Evolutionary conservation across 2,888 invertebrate genomes (phyloP).

Genomic region (Caradrina kadenii): DNA sequence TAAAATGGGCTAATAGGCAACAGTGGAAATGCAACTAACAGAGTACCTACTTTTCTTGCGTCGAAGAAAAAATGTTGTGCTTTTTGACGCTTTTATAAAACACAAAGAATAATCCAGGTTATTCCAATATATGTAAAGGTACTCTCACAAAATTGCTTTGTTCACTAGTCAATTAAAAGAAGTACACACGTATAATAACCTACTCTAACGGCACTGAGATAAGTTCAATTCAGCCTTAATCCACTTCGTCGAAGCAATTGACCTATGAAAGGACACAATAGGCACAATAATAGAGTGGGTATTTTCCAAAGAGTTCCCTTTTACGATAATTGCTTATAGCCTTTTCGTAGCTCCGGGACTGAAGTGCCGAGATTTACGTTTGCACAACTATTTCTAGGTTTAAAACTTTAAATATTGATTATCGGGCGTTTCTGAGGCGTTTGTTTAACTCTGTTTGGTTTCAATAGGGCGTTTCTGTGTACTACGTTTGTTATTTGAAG

Average conservation of each 20-base stretch:
- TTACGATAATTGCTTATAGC: slow-evolving; percentile 78
- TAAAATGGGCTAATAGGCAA: background rate
- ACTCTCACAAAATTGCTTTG: slow-evolving; percentile 6
- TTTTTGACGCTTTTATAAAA: too few species aligned
- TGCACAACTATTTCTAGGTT: slow-evolving; percentile 57
- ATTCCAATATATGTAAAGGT: background rate
- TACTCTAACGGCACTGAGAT: slow-evolving; percentile 47
- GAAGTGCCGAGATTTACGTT: slow-evolving; percentile 64
- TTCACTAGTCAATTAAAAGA: slow-evolving; percentile 18
- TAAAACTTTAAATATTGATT: slow-evolving; percentile 46
- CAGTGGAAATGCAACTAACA: background rate
- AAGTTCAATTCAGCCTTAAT: slow-evolving; percentile 61
- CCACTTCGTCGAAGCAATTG: slow-evolving; percentile 68
- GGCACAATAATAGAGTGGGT: slow-evolving; percentile 71
- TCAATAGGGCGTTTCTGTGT: background rate
- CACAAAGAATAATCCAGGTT: background rate
- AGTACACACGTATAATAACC: slow-evolving; percentile 40
- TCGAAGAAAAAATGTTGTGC: background rate
- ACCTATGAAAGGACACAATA: slow-evolving; percentile 71
- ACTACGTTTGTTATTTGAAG: rapidly evolving
- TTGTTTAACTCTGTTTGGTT: background rate
- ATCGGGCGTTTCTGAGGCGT: background rate
- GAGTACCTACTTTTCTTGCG: background rate
- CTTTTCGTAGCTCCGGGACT: slow-evolving; percentile 55
- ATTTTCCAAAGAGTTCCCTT: slow-evolving; percentile 76